Evolutionary conservation across 2,888 invertebrate species (phyloP).

Genomic region (Pachycephus smyrnensis): DNA sequence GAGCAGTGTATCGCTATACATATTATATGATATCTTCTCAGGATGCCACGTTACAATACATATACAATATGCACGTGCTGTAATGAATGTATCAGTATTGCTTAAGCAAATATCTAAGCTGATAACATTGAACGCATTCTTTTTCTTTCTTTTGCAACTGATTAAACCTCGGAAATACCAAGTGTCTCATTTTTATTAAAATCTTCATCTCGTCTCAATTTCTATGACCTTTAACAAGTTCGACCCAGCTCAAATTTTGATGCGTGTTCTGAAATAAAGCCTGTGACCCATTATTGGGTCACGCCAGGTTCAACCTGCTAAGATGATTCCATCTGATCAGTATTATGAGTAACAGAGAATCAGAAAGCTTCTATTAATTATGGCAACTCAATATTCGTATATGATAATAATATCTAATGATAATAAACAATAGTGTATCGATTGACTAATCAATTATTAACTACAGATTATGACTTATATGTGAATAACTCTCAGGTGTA

Average conservation of each 20-base stretch:
- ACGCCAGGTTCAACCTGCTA: not conserved
- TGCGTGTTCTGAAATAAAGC: not conserved
- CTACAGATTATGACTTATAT: not conserved
- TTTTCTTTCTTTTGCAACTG: constrained; percentile 10
- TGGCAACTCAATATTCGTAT: no score
- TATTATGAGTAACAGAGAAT: not conserved
- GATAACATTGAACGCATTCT: constrained; percentile 6
- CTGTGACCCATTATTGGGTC: not conserved
- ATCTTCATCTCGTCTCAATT: not conserved
- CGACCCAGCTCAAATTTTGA: not conserved
- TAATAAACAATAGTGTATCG: not conserved
- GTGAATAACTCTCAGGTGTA: not conserved
- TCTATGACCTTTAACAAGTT: not conserved
- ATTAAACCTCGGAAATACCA: not conserved
- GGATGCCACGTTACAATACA: no score
- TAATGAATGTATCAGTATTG: not conserved
- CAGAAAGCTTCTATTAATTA: not conserved
- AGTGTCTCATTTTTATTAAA: not conserved
- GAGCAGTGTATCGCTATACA: no score
- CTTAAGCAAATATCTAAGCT: not conserved
- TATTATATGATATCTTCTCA: no score
- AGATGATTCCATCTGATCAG: not conserved
- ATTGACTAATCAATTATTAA: not conserved
- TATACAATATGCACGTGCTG: not conserved
- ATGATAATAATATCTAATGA: not conserved